Evolutionary conservation across 1,140 invertebrate species (phyloP), one percentile per base, ranked within the genome.

Genomic region (Pollicipes pollicipes): DNA sequence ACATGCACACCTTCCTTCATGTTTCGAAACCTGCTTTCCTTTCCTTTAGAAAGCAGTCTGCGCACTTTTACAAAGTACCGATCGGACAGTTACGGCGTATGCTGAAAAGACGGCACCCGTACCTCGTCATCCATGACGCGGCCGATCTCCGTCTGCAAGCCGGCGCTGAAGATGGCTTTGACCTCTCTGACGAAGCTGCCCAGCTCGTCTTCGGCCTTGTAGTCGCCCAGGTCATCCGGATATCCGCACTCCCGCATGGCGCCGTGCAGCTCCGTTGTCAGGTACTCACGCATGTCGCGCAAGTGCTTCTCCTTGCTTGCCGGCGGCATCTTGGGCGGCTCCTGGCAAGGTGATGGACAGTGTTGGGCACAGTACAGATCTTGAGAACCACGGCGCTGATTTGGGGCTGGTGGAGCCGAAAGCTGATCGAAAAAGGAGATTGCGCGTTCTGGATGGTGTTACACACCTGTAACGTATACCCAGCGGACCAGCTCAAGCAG

Each of bases 181-280:
- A 73, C 71, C 58, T 73, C 72, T 10, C 66, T 45, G 63, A 75
- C 68, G 70, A 72, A 76, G 26, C 28, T 31, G 26, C 71, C 73
- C 37, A 76, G 71, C 35, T 75, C 73, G 45, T 73, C 73, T 13
- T 75, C 69, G 27, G 69, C 69, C 2, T 66, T 0, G 69, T 74
- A 72, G 45, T 64, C 64, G 0, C 66, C 63, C n/a, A 68, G 64
- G 21, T 72, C 70, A 24, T 74, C 69, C 13, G 74, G 72, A 66
- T 71, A 75, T 0, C 71, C 71, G 30, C 70, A 72, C n/a, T 75
- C 75, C 70, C 74, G 70, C 30, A 31, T 30, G 6, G 58, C 69
- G 28, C 27, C 32, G 27, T 1, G 24, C 6, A 70, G 58, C 69
- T 70, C 63, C 32, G 66, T 16, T 58, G 13, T 30, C 29, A 70